Percentiles rank a stretch among this genome's conserved stretches.
Conservation (phyloP, 2,797 vertebrate genomes). For the Dendrocincla fuliginosa region DNA sequence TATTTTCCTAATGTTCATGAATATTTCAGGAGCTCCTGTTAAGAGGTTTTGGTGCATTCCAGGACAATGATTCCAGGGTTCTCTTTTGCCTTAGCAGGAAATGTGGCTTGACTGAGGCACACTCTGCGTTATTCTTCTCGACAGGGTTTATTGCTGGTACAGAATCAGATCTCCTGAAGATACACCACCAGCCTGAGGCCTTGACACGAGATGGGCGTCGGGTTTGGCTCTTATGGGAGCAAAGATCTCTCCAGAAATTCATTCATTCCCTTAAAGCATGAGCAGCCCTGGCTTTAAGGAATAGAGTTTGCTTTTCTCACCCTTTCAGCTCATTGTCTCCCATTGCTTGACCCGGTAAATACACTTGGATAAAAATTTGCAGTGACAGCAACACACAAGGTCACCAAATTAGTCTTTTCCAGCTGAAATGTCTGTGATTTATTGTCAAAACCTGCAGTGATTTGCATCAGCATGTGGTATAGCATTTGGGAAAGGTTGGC, state of each 20-base stretch:
- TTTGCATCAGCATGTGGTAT: neutral
- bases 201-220: neutral
- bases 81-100: constrained; percentile 13
- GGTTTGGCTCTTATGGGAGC: neutral
- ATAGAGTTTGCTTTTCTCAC: neutral
- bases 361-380: neutral
- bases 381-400: neutral
- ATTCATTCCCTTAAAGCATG: neutral
- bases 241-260: neutral
- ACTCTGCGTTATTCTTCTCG: neutral
- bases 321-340: neutral
- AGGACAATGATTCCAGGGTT: constrained; percentile 41
- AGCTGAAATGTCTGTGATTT: neutral
- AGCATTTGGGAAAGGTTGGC: neutral
- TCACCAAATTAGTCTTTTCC: neutral
- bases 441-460: neutral
- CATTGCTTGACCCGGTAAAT: neutral
- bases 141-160: neutral
- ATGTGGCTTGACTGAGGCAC: neutral
- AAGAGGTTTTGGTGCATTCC: constrained; percentile 32
- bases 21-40: constrained; percentile 38
- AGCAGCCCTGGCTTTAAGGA: neutral
- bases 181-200: neutral
- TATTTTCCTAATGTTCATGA: constrained; percentile 23
- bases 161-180: neutral